Evolutionary conservation across 2,888 invertebrate genomes (phyloP).

Genomic region (Erebia aethiops): DNA sequence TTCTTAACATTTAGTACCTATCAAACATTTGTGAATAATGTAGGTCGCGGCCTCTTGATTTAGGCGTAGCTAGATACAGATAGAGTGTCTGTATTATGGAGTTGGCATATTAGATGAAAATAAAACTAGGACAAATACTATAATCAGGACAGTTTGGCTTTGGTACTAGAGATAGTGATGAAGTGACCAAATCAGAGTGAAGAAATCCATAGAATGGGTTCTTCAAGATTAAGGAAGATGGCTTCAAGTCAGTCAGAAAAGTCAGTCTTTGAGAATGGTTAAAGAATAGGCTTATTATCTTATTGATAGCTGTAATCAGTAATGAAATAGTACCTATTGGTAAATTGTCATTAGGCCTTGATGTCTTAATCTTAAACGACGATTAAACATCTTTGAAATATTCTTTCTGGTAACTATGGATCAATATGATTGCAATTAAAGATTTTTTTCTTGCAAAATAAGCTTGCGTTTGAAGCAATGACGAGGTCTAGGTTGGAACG

Average conservation of each 20-base stretch:
- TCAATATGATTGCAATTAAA: constrained; percentile 4
- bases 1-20: constrained; percentile 22
- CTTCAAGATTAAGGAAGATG: no score
- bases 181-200: no score
- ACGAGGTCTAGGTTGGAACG: no score
- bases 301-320: neutral
- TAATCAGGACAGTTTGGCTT: no score
- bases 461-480: no score
- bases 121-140: neutral
- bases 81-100: neutral
- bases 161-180: no score
- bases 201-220: no score
- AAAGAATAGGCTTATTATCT: neutral
- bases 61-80: constrained; percentile 24
- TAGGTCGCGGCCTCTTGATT: constrained; percentile 26
- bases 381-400: constrained; percentile 10
- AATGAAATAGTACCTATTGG: constrained; percentile 1
- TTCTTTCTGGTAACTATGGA: constrained; percentile 4
- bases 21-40: constrained; percentile 17
- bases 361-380: neutral
- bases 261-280: no score
- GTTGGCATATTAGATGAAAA: neutral
- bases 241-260: no score
- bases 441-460: no score
- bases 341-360: constrained; percentile 5